Evolutionary conservation across 2,113 vertebrate species (phyloP), one percentile per base, ranked within the genome.

Genomic region (Scomber colias): DNA sequence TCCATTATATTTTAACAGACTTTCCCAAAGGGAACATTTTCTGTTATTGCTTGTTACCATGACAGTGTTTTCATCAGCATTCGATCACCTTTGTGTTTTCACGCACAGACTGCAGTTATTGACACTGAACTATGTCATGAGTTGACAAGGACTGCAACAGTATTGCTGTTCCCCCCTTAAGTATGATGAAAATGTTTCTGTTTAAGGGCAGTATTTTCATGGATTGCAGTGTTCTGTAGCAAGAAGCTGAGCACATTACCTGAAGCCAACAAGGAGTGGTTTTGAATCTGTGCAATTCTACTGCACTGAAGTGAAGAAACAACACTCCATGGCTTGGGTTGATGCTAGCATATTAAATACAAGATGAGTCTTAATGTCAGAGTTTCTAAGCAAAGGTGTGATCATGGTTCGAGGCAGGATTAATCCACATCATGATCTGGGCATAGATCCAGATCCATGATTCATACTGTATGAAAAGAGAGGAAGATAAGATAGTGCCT

Each of bases 401-500:
- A 31, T 51, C 45, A 12, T 13, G 44, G 35, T 49, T 45, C 2
- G 30, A 35, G 21, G 14, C n/a, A 10, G 61, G 44, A 10, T 54
- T n/a, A 12, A 24, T 79, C 3, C 15, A 10, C 50, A 69, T 30
- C 44, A 3, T 67, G 78, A 71, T 45, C 11, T 17, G 62, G 50
- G 19, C 17, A 14, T 11, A 31, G 24, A 44, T 24, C 3, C 12
- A 59, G 4, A 54, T 19, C 11, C 13, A 15, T 35, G 31, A 56
- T 65, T 70, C 61, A 19, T 49, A 15, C 54, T 13, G n/a, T 44
- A 44, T 15, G n/a, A 55, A n/a, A 53, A 5, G 56, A 60, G 19
- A 2, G 16, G 56, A 81, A 31, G 82, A 71, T 35, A 57, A 84
- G 87, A 87, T 27, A 90, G 93, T 94, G 93, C 93, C 93, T 94